phyloP scores from a whole-genome alignment of 2,797 vertebrate species.

The Cryptoprocta ferox region DNA sequence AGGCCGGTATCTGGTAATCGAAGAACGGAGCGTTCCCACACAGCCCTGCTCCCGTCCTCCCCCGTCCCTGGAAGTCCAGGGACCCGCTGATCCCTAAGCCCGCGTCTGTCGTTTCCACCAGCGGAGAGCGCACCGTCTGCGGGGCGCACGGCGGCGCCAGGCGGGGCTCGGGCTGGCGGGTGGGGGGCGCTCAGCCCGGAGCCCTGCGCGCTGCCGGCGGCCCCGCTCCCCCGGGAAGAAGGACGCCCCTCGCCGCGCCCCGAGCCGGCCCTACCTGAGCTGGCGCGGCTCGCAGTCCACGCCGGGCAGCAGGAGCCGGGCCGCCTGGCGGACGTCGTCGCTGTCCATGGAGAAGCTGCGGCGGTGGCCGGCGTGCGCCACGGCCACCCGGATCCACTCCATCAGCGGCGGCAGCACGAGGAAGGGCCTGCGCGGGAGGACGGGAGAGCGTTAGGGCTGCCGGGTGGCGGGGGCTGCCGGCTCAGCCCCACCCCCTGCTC shows the following conservation, averaged over 20 bases:
- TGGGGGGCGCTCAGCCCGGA: not conserved
- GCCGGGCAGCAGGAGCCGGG: conserved; percentile 95
- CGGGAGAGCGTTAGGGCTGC: conserved; percentile 8
- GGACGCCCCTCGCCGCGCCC: not conserved
- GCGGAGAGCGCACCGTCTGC: not conserved
- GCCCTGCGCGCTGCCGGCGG: not conserved
- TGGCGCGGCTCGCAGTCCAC: conserved; percentile 98
- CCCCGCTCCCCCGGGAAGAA: not conserved
- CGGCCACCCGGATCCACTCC: conserved; percentile 98
- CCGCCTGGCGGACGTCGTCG: conserved; percentile 98
- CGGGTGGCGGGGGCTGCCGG: not conserved
- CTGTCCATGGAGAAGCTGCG: conserved; percentile 98
- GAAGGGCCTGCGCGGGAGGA: conserved; percentile 92
- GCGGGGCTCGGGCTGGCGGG: not conserved
- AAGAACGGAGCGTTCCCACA: not conserved
- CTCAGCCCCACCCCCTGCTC: not conserved
- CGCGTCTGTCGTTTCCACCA: conserved; percentile 62
- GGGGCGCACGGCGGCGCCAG: not conserved
- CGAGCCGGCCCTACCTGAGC: conserved; percentile 90
- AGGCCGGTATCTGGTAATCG: not conserved
- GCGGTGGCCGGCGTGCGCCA: conserved; percentile 95
- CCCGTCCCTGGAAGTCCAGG: not conserved
- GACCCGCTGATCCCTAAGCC: conserved; percentile 57
- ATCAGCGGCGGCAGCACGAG: conserved; percentile 96
- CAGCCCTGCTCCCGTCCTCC: not conserved